A percentile compares a stretch with the other conserved stretches of the same genome.
Evolutionary conservation across 2,888 invertebrate genomes (phyloP).

Genomic region (Serrognathus titanus): DNA sequence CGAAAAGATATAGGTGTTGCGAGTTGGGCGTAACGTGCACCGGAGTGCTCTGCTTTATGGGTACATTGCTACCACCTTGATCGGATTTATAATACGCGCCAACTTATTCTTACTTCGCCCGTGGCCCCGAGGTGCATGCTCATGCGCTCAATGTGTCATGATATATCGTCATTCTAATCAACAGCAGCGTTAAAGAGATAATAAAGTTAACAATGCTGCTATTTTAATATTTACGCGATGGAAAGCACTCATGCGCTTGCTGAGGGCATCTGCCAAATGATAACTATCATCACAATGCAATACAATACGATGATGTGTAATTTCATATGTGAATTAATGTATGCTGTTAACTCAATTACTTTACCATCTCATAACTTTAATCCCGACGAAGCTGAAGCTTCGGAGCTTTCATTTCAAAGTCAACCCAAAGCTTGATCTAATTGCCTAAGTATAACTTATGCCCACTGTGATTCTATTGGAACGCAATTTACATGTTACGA

Average conservation of each 20-base stretch:
- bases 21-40: slow-evolving; percentile 4
- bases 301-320: neutral
- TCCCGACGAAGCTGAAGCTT: too few relatives aligned
- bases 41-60: slow-evolving; percentile 14
- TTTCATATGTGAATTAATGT: neutral
- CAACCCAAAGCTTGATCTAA: too few relatives aligned
- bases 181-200: slow-evolving; percentile 16
- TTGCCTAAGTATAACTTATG: too few relatives aligned
- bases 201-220: slow-evolving; percentile 20
- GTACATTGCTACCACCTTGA: slow-evolving; percentile 15
- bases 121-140: slow-evolving; percentile 8
- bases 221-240: slow-evolving; percentile 6
- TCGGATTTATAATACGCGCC: neutral
- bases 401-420: too few relatives aligned
- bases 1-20: slow-evolving; percentile 10
- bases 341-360: too few relatives aligned
- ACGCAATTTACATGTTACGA: slow-evolving; percentile 3
- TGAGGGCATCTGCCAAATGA: neutral
- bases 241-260: neutral
- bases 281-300: neutral
- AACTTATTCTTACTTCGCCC: neutral
- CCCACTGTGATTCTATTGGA: neutral
- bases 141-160: neutral
- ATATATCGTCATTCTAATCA: slow-evolving; percentile 20
- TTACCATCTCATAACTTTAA: too few relatives aligned